These are phyloP conservation scores for Lycophotia porphyrea DNA, from an alignment of 2,888 invertebrate species.

Conservation along the genomic window DNA sequence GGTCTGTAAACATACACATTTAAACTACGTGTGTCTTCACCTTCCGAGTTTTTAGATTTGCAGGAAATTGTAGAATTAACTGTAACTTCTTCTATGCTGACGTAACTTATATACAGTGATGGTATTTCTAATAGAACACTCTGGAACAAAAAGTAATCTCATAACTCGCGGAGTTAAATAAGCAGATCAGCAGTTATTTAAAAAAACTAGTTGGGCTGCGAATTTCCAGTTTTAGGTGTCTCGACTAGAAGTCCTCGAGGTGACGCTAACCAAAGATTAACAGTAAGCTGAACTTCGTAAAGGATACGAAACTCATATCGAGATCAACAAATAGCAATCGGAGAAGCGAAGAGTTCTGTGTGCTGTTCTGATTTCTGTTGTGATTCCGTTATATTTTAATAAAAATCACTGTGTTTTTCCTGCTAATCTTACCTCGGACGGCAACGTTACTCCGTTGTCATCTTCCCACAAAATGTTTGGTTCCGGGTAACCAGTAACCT, in stretches of 20 bases:
- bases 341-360: too few species aligned
- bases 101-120: conserved; percentile 77
- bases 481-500: conserved; percentile 76
- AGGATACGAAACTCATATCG: background rate
- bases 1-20: conserved; percentile 78
- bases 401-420: background rate
- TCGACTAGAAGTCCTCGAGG: background rate
- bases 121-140: conserved; percentile 77
- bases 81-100: conserved; percentile 71
- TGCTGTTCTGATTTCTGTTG: background rate
- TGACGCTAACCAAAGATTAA: background rate
- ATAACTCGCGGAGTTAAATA: background rate
- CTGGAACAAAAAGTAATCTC: conserved; percentile 65
- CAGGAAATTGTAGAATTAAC: conserved; percentile 77
- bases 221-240: background rate
- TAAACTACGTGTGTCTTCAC: conserved; percentile 64
- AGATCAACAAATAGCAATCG: background rate
- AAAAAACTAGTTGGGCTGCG: background rate
- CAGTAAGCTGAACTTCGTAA: background rate
- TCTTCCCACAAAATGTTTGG: conserved; percentile 80
- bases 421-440: conserved; percentile 61
- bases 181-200: background rate
- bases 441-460: conserved; percentile 49
- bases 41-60: conserved; percentile 73
- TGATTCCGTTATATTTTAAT: background rate